These are phyloP conservation scores for Cydia fagiglandana DNA, from an alignment of 1,140 invertebrate genomes.

Conservation along the genomic window DNA sequence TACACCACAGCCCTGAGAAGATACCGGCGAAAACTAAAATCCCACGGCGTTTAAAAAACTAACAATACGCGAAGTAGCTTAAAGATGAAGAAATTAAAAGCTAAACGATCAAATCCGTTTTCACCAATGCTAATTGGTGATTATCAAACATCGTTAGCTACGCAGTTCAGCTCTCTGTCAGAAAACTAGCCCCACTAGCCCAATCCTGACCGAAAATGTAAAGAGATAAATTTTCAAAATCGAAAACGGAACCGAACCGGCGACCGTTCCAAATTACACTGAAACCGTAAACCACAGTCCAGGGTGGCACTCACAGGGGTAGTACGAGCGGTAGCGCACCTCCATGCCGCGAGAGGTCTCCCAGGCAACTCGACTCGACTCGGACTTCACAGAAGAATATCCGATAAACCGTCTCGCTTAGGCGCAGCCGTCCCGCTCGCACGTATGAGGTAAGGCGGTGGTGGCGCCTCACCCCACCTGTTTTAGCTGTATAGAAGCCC, in stretches of 20 bases:
- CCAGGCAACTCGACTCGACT: slow-evolving; percentile 68
- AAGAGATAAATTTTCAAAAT: background rate
- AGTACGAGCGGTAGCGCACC: slow-evolving; percentile 72
- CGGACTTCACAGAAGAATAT: slow-evolving; percentile 43
- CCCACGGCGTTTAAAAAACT: no score
- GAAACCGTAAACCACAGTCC: slow-evolving; percentile 26
- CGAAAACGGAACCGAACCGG: slow-evolving; percentile 8
- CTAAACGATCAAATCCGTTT: no score
- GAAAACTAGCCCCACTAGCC: no score
- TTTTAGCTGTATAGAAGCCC: slow-evolving; percentile 49
- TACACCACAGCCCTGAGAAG: no score
- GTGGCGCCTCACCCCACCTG: slow-evolving; percentile 50
- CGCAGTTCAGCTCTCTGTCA: no score
- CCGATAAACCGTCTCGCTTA: slow-evolving; percentile 34
- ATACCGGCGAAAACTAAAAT: no score
- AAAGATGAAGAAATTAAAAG: no score
- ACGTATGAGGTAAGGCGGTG: background rate
- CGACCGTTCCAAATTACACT: slow-evolving; percentile 27
- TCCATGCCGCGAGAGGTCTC: slow-evolving; percentile 70
- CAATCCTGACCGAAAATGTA: background rate
- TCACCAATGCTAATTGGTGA: no score
- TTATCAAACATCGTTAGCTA: no score
- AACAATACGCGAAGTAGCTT: no score
- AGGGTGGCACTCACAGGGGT: slow-evolving; percentile 65
- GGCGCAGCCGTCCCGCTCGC: slow-evolving; percentile 33